phyloP scores from a whole-genome alignment of 1,140 invertebrate genomes.

The Chrysomallon squamiferum region DNA sequence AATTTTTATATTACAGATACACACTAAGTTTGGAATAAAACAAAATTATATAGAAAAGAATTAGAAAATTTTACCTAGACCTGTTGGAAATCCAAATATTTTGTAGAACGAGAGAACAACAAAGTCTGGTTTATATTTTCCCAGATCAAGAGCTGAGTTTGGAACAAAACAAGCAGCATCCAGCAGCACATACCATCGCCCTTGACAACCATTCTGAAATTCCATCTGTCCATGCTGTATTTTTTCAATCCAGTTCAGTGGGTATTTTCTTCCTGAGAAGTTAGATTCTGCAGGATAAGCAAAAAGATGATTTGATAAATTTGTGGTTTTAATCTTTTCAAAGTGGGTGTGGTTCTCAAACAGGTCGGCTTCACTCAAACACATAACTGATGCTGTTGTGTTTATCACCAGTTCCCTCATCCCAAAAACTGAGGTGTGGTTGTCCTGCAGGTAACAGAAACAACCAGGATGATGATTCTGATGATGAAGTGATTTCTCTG shows the following conservation, averaged over 20 bases:
- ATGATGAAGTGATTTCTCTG: too few relatives aligned
- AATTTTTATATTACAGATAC: too few relatives aligned
- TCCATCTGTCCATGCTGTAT: constrained; percentile 71
- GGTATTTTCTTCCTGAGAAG: constrained; percentile 91
- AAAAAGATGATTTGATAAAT: constrained; percentile 70
- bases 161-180: constrained; percentile 86
- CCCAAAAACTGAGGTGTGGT: constrained; percentile 94
- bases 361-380: constrained; percentile 37
- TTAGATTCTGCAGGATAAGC: constrained; percentile 93
- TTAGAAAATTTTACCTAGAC: constrained; percentile 63
- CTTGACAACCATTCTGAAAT: constrained; percentile 28
- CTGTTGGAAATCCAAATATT: constrained; percentile 97
- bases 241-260: constrained; percentile 75
- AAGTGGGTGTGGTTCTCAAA: neutral
- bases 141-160: constrained; percentile 82
- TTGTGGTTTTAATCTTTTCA: constrained; percentile 3
- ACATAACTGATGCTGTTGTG: constrained; percentile 37
- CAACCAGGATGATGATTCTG: constrained; percentile 18
- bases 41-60: too few relatives aligned
- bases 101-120: constrained; percentile 95
- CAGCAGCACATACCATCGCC: constrained; percentile 79
- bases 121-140: constrained; percentile 81
- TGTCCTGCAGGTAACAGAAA: constrained; percentile 85
- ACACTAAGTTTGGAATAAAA: too few relatives aligned
- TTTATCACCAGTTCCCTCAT: constrained; percentile 73